Base-by-base conservation (phyloP, 2,113 vertebrate genomes). In the Tricholaema leucomelas region DNA sequence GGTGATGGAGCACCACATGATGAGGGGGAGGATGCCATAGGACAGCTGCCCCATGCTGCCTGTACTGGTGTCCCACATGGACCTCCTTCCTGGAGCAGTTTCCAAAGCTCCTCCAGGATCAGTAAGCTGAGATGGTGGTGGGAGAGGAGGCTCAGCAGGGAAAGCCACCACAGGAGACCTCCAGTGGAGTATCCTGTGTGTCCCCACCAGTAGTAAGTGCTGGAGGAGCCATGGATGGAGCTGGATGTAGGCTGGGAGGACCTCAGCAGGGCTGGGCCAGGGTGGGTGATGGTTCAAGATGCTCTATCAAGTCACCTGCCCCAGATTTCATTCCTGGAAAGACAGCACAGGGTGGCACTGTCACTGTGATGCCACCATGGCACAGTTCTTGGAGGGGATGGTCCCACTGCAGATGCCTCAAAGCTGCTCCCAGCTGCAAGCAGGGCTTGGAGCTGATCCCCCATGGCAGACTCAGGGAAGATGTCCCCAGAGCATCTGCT, bases 351-450 rank as follows among this genome's bases (percentile, higher is more conserved):
- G 58, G 65, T 0, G 2, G 42, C n/a, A 33, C 25, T 12, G 28
- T 73, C 59, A 88, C 81, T 1, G 0, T 0, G 0, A 28, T 33
- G 90, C 24, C n/a, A 46, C 58, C 3, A 1, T 2, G 1, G 10
- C 1, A 2, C 2, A 2, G 42, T 20, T 44, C 31, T 19, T 35
- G 36, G 74, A 52, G 61, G 48, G 58, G 42, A 23, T 1, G 1
- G 24, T 28, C 23, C 48, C 5, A 0, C 50, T 36, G 31, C 0
- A 1, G 38, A 31, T 27, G 19, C 35, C 42, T 64, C 54, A 40
- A n/a, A 50, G 59, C 44, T 0, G 2, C 13, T 66, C 15, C 73
- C 52, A 25, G 59, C 19, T 3, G 1, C 0, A 1, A n/a, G 52
- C 12, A 7, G 33, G 9, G 12, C 40, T 71, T 36, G 59, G 71